Base-by-base conservation (phyloP, 2,797 vertebrate species). In the Enteromius treurensis region DNA sequence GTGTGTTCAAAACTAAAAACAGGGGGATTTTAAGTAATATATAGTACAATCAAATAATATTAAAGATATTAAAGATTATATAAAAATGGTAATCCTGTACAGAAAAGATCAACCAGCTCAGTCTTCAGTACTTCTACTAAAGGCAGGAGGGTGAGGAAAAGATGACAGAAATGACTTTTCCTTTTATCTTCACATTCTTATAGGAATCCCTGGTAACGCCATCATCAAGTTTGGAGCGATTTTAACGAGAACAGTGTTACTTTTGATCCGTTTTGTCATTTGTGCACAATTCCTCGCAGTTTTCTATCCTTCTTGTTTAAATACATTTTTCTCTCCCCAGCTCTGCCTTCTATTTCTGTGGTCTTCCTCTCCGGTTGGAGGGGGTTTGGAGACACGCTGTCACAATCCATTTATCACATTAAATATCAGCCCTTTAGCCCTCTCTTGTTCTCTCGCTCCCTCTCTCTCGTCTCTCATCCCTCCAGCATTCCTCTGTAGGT, bases 401-500 rank as follows among this genome's bases (percentile, higher is more conserved):
- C 94, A 95, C 93, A 94, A 94, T 91, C 93, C 92, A 94, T 95
- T 94, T 94, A 94, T 95, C 94, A 95, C 94, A 94, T 95, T 94
- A 95, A 95, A 95, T 94, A 95, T 94, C 93, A 94, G 90, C 91
- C 93, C 92, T 93, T 90, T 86, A 92, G 93, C 93, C 88, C 84
- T 90, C 90, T 92, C 90, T 85, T 86, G 87, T 88, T 87, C 87
- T 80, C 87, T 84, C 73, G 42, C 82, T 86, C 87, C 87, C 87
- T 74, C 84, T 84, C 88, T 88, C 87, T 71, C 78, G 82, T 88
- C 86, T 87, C 84, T 34, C 77, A 89, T 90, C 88, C 91, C 91
- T 89, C 81, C 62, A 86, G 92, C 88, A 6, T 88, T 91, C 89
- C 88, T 86, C 86, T 89, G 84, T 92, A 91, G 90, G 90, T 92